Evolutionary conservation across 1,140 invertebrate species (phyloP).

Genomic region (Meloidogyne floridensis): DNA sequence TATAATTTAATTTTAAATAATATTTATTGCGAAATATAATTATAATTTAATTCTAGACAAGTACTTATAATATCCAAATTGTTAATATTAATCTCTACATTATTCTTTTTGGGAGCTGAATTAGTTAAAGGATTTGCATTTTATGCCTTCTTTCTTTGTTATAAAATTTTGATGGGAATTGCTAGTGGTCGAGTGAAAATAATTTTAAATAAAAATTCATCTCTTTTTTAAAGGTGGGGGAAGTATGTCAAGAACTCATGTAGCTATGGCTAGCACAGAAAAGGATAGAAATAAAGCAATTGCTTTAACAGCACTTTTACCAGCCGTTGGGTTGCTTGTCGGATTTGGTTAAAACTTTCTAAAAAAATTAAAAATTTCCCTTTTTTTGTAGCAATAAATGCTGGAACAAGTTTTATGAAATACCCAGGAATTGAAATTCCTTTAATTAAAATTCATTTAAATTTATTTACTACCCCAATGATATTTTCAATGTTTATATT

Average conservation of each 20-base stretch:
- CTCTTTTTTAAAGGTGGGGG: slow-evolving; percentile 24
- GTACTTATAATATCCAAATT: not conserved
- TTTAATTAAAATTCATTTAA: slow-evolving; percentile 30
- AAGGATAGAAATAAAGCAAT: slow-evolving; percentile 53
- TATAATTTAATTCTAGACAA: not conserved
- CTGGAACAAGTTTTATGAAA: not conserved
- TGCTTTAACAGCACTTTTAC: slow-evolving; percentile 51
- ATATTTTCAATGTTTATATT: slow-evolving; percentile 26
- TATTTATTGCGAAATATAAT: not conserved
- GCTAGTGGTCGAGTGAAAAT: not conserved
- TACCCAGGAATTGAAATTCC: slow-evolving; percentile 8
- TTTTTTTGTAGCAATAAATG: not conserved
- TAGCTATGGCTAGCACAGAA: slow-evolving; percentile 55
- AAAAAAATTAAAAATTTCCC: not conserved
- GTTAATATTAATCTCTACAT: not conserved
- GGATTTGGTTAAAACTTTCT: slow-evolving; percentile 46
- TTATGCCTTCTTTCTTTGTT: not conserved
- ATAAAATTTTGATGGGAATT: not conserved
- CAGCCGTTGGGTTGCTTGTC: slow-evolving; percentile 53
- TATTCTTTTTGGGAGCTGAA: not conserved
- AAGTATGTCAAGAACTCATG: slow-evolving; percentile 45
- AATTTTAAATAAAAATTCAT: too few species aligned
- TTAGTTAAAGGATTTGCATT: not conserved
- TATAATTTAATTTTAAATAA: too few species aligned
- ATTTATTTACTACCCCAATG: slow-evolving; percentile 32